Base-by-base conservation (phyloP, 2,797 vertebrate species). In the Helicolenus hilgendorfi region DNA sequence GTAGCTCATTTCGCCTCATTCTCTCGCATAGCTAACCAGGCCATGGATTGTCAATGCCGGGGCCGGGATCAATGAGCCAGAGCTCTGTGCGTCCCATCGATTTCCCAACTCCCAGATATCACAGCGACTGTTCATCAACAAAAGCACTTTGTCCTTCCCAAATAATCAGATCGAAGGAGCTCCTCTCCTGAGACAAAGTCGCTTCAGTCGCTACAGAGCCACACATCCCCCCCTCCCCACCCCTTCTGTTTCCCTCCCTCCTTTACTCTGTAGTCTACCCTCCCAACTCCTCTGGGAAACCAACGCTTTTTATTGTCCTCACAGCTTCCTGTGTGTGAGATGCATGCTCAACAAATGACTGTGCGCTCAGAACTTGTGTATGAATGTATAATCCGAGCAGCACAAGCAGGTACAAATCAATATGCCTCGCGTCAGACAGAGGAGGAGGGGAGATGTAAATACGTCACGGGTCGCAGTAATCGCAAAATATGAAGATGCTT, bases 121-220 rank as follows among this genome's bases (percentile, higher is more conserved):
- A 97, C 96, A 92, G 94, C 87, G 84, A 95, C 97, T 98, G 96
- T 97, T 97, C 98, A 98, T 98, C 98, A 98, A 98, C 98, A 98
- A 97, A 97, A 98, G 97, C 97, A 96, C 97, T 97, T 96, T 97
- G 97, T 98, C 97, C 97, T 98, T 95, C 97, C 97, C 97, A 98
- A 98, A 98, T 98, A 97, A 98, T 97, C 96, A 79, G 97, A 97
- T 98, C 96, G 96, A 98, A 97, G 93, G 92, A 91, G 89, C 94
- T 94, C 91, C 81, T 97, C 95, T 93, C 89, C 86, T 73, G 91
- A 97, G 95, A 95, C 92, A 84, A 81, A 92, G 92, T 93, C 75
- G 70, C 94, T 86, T 79, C 88, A 81, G 83, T 90, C 70, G 85
- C 93, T 88, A 77, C 89, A 86, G 79, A 41, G 63, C 49, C 33